Conservation (phyloP, 2,797 vertebrate genomes). For the Cyprinella venusta region DNA sequence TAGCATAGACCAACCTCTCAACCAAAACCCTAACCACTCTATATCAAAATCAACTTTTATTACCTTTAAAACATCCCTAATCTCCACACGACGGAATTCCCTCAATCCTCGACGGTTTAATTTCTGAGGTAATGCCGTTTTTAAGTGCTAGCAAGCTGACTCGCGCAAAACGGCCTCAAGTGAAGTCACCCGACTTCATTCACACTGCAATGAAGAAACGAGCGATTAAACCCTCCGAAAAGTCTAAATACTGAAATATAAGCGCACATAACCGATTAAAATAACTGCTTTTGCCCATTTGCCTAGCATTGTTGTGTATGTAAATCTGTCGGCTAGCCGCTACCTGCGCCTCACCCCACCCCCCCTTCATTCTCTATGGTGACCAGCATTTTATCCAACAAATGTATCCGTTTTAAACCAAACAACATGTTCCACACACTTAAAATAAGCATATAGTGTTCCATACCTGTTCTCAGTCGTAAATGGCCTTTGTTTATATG, state of each 20-base stretch:
- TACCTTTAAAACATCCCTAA: background rate
- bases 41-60: background rate
- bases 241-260: no score
- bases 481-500: conserved; percentile 75
- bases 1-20: conserved; percentile 9
- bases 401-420: background rate
- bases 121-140: background rate
- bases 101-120: background rate
- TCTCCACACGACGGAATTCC: background rate
- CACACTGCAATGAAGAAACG: background rate
- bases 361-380: conserved; percentile 33
- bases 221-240: background rate
- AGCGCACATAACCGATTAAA: background rate
- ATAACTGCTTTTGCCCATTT: background rate
- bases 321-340: conserved; percentile 52
- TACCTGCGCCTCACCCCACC: conserved; percentile 52
- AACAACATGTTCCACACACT: background rate
- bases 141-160: background rate
- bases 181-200: background rate
- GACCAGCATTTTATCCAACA: conserved; percentile 5
- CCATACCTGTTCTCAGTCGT: conserved; percentile 77
- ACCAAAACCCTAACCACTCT: background rate
- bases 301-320: conserved; percentile 51
- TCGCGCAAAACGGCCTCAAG: conserved; percentile 25
- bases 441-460: background rate